A percentile compares a stretch with the other conserved stretches of the same genome.
phyloP scores from a whole-genome alignment of 2,797 vertebrate genomes.

The Coranthus polyacanthus region DNA sequence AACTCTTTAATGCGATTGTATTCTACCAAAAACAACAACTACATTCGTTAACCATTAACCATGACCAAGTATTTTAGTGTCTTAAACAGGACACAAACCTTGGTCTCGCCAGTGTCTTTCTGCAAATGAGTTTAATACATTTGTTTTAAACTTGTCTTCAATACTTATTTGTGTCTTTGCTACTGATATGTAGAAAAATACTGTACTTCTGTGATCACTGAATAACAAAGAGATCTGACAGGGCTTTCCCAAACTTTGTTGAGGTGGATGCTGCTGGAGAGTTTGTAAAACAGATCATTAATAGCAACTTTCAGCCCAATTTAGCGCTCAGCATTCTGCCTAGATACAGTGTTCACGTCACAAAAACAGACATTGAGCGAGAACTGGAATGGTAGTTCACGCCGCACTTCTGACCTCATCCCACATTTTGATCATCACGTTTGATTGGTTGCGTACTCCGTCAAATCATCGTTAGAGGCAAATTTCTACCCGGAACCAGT shows the following conservation, averaged over 20 bases:
- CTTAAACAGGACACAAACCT: too few relatives aligned
- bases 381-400: constrained; percentile 17
- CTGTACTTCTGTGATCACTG: too few relatives aligned
- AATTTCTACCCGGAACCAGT: constrained; percentile 37
- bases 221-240: too few relatives aligned
- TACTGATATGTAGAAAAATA: too few relatives aligned
- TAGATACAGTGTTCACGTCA: constrained; percentile 1
- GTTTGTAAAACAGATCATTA: constrained; percentile 29
- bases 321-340: constrained; percentile 14
- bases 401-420: constrained; percentile 60
- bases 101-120: too few relatives aligned
- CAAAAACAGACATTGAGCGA: constrained; percentile 24
- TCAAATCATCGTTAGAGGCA: constrained; percentile 52
- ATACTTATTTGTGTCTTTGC: too few relatives aligned
- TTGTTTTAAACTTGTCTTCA: too few relatives aligned
- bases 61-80: too few relatives aligned
- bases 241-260: background rate
- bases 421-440: constrained; percentile 66
- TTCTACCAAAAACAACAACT: too few relatives aligned
- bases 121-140: too few relatives aligned
- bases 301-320: constrained; percentile 7
- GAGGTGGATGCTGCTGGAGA: background rate
- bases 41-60: too few relatives aligned
- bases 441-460: constrained; percentile 63
- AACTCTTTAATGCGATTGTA: too few relatives aligned